Evolutionary conservation across 2,113 vertebrate species (phyloP).

Genomic region (Mirounga angustirostris): DNA sequence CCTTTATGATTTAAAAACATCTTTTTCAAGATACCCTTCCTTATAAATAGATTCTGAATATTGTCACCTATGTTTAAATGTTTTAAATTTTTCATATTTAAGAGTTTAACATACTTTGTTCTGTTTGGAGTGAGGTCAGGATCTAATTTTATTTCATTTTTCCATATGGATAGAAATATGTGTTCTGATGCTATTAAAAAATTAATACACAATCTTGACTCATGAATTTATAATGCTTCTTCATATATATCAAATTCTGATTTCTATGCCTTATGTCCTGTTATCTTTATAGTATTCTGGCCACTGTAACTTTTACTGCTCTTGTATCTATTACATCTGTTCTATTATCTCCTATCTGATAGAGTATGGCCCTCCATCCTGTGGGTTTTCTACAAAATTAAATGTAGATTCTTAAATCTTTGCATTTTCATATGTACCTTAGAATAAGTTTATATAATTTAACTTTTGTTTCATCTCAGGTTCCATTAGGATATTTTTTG

Average conservation of each 20-base stretch:
- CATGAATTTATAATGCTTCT: neutral
- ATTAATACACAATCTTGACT: neutral
- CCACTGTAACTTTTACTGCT: neutral
- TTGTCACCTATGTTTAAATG: neutral
- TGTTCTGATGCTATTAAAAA: neutral
- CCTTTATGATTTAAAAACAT: neutral
- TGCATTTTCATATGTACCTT: neutral
- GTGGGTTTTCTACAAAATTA: neutral
- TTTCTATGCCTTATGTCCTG: neutral
- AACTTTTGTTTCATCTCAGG: neutral
- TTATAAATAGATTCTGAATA: neutral
- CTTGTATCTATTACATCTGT: neutral
- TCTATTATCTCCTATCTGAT: neutral
- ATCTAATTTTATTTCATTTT: slow-evolving; percentile 28
- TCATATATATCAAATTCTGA: neutral
- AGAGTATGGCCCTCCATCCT: neutral
- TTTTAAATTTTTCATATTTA: neutral
- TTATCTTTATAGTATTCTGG: neutral
- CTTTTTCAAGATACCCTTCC: neutral
- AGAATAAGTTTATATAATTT: neutral
- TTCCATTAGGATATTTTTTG: neutral
- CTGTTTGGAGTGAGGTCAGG: neutral
- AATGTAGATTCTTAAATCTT: neutral
- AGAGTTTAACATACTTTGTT: neutral
- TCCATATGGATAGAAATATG: neutral